Conservation (phyloP, 2,113 vertebrate species). For the Entosphenus tridentatus region DNA sequence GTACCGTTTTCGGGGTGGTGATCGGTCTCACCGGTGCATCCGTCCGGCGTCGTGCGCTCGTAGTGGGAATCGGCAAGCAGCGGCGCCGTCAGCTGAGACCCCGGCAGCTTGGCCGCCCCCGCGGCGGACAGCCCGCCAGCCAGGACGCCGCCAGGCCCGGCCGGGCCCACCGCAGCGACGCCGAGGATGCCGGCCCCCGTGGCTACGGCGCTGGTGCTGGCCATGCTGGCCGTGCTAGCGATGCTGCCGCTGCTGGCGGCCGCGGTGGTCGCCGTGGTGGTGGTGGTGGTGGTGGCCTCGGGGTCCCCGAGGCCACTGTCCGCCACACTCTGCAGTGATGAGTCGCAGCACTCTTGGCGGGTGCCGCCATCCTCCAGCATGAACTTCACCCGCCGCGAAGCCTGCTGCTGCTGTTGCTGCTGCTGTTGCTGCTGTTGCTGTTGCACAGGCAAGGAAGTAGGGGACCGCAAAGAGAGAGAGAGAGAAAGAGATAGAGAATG, state of each 20-base stretch:
- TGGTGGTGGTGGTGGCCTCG: neutral
- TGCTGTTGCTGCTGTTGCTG: too few relatives aligned
- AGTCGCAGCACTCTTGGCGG: neutral
- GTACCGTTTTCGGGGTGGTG: constrained; percentile 4
- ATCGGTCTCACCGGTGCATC: constrained; percentile 3
- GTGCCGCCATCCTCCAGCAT: neutral
- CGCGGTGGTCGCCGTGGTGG: neutral
- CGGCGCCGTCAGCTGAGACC: constrained; percentile 4
- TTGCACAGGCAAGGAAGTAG: too few relatives aligned
- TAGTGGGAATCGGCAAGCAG: constrained; percentile 1
- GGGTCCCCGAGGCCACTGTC: constrained; percentile 3
- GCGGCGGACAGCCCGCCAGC: neutral
- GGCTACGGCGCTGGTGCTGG: too few relatives aligned
- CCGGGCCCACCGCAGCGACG: too few relatives aligned
- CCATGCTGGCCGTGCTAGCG: too few relatives aligned
- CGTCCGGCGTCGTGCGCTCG: neutral
- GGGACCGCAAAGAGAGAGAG: too few relatives aligned
- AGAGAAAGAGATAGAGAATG: too few relatives aligned
- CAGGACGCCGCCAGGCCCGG: too few relatives aligned
- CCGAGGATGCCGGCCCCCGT: too few relatives aligned
- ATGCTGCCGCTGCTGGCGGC: neutral
- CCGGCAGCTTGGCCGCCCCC: neutral
- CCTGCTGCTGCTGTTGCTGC: neutral
- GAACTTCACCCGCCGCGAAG: neutral
- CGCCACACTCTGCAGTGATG: neutral